Conservation (phyloP, 1,140 invertebrate species). For the Drosophila repletoides region DNA sequence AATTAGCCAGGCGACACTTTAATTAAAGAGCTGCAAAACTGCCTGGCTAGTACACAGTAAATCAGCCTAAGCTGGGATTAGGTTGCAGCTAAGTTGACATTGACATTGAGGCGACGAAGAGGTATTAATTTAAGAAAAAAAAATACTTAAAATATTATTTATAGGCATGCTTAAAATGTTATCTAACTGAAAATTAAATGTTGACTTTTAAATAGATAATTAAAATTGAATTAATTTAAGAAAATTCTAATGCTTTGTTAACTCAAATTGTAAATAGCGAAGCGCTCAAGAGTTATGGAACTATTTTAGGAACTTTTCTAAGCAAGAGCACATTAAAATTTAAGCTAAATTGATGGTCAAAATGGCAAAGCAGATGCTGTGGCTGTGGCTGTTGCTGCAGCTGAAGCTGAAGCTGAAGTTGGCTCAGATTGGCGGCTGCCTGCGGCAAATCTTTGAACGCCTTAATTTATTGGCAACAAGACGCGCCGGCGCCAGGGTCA, state of each 20-base stretch:
- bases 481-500: conserved; percentile 68
- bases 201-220: too few species aligned
- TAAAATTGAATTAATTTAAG: too few species aligned
- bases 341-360: too few species aligned
- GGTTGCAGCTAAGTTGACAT: not conserved
- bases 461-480: conserved; percentile 73
- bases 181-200: too few species aligned
- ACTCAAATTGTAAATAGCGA: not conserved
- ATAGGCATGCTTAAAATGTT: too few species aligned
- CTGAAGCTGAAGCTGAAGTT: not conserved
- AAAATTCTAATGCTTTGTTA: too few species aligned
- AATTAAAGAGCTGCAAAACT: conserved; percentile 17
- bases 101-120: conserved; percentile 22
- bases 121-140: conserved; percentile 4
- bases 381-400: not conserved
- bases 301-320: too few species aligned
- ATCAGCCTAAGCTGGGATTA: conserved; percentile 21
- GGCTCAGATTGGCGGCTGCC: conserved; percentile 8
- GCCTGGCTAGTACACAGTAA: too few species aligned
- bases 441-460: conserved; percentile 59
- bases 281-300: conserved; percentile 6
- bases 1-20: conserved; percentile 26
- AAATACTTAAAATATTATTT: not conserved
- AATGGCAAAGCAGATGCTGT: conserved; percentile 9
- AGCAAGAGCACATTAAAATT: too few species aligned